Evolutionary conservation across 2,797 vertebrate genomes (phyloP), one percentile per base, ranked within the genome.

Genomic region (Eremophila alpestris): DNA sequence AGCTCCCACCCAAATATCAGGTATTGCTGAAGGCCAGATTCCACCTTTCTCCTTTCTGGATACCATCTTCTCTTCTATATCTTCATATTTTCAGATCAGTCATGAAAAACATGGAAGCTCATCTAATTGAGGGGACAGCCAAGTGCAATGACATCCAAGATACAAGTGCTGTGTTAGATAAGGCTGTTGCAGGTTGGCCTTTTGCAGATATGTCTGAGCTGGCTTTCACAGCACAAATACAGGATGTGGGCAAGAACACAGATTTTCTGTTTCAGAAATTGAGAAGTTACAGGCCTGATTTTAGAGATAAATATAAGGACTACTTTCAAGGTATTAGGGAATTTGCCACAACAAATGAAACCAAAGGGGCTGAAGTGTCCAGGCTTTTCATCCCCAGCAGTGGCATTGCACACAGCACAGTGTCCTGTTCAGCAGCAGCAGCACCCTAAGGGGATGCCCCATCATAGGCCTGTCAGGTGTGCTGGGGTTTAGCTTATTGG

Each of bases 131-230:
- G 24, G 19, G 23, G 59, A 46, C 17, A 76, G 75, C 27, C 78
- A 88, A 83, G 41, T 21, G 29, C 18, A 55, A 51, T 16, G 63
- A 79, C 52, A 54, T 76, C 88, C 77, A 87, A 95, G 81, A 89
- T 55, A 71, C 58, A 90, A 87, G 81, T 24, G 36, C 56, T 89
- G 8, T 21, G 14, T 70, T 19, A 84, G 90, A 77, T 79, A 85
- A 62, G 63, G 38, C 12, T 4, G 45, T 60, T 84, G 56, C 29
- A 76, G 63, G 55, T 55, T 74, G 77, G 56, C 49, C 52, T 56
- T 74, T 79, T 70, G 88, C 86, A 93, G 83, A 77, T n/a, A 14
- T 68, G 63, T 60, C 49, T 54, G 58, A 83, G 63, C 46, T 83
- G 81, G 19, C 63, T 84, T 80, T 81, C 81, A 77, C 64, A 56